Evolutionary conservation across 2,113 vertebrate genomes (phyloP).

Genomic region (Lophochroa leadbeateri): DNA sequence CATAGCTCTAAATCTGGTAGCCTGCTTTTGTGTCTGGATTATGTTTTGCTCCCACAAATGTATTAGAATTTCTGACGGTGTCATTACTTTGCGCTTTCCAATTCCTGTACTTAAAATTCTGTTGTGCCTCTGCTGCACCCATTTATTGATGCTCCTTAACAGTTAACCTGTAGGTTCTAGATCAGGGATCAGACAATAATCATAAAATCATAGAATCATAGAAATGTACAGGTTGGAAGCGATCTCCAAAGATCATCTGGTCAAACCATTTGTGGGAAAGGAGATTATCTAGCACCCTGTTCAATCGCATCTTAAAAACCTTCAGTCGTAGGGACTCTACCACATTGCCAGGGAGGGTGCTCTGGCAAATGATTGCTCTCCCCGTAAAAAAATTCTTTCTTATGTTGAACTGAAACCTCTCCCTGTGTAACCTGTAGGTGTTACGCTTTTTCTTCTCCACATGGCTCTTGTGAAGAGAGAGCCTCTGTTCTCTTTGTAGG

Average conservation of each 20-base stretch:
- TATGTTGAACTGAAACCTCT: not conserved
- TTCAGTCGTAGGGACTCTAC: too few species aligned
- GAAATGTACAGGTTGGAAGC: not conserved
- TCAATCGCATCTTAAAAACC: not conserved
- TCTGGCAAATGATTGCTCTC: not conserved
- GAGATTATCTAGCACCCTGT: not conserved
- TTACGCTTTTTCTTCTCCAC: not conserved
- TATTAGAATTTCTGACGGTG: not conserved
- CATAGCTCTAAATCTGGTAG: not conserved
- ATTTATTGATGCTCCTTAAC: not conserved
- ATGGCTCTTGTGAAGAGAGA: not conserved
- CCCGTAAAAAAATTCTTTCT: not conserved
- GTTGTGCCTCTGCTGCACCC: not conserved
- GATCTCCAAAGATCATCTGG: not conserved
- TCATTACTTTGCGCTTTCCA: not conserved
- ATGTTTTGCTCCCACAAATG: not conserved
- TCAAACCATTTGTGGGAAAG: not conserved
- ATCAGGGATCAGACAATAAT: not conserved
- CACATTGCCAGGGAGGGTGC: fast-evolving
- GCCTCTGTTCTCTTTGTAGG: not conserved
- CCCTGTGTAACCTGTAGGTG: not conserved
- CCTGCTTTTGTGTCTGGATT: not conserved
- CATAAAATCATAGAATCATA: not conserved
- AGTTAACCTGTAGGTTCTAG: not conserved
- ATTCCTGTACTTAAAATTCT: not conserved